These are phyloP conservation scores for Penaeus indicus DNA, from an alignment of 1,140 invertebrate species.

Conservation along the genomic window DNA sequence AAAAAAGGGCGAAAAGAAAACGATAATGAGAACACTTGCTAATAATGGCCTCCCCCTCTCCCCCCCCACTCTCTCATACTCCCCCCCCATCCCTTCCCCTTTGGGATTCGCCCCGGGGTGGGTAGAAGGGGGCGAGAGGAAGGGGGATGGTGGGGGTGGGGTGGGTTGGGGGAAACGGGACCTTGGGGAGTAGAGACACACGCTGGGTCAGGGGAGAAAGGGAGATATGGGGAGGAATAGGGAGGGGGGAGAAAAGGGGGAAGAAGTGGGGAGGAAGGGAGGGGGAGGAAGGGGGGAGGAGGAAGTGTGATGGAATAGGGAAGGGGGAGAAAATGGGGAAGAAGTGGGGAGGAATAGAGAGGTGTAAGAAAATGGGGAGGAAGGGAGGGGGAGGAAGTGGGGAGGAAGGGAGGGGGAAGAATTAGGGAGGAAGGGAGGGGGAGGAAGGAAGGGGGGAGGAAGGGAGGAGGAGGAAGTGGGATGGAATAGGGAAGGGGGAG, in stretches of 20 bases:
- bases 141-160: no score
- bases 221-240: neutral
- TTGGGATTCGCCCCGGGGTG: neutral
- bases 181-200: no score
- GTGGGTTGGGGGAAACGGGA: no score
- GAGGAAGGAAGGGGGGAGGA: neutral
- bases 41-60: neutral
- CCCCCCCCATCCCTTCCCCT: neutral
- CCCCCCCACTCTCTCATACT: neutral
- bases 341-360: neutral
- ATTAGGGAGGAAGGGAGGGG: no score
- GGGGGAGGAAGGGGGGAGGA: neutral
- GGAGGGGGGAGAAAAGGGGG: no score
- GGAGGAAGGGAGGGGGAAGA: neutral
- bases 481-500: no score
- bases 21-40: neutral
- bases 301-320: no score
- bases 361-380: neutral
- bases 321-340: neutral
- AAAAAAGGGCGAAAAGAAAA: neutral
- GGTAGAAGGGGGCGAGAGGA: neutral
- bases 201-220: no score
- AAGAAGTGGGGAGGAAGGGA: neutral
- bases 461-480: no score
- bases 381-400: neutral